Evolutionary conservation across 1,140 invertebrate genomes (phyloP).

Genomic region (Mya arenaria): DNA sequence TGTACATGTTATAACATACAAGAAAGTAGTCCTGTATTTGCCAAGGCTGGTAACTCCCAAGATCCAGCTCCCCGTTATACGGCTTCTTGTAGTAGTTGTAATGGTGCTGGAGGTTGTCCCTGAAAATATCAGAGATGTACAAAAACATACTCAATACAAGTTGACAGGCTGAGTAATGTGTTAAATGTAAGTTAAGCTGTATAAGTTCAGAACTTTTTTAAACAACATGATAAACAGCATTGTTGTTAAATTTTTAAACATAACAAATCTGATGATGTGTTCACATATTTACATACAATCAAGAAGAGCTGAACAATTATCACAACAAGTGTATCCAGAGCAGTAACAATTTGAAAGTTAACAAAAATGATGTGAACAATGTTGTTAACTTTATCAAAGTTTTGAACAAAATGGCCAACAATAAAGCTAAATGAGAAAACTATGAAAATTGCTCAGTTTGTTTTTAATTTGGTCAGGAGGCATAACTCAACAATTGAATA

Average conservation of each 20-base stretch:
- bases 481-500: too few species aligned
- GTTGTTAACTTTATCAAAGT: too few species aligned
- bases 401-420: too few species aligned
- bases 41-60: slow-evolving; percentile 48
- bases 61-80: slow-evolving; percentile 46
- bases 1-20: slow-evolving; percentile 8
- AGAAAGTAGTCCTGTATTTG: slow-evolving; percentile 53
- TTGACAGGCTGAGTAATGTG: neutral
- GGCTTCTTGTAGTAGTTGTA: slow-evolving; percentile 49
- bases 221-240: too few species aligned
- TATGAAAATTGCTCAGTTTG: too few species aligned
- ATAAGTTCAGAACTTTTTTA: neutral
- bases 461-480: too few species aligned
- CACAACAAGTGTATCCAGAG: too few species aligned
- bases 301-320: too few species aligned
- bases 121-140: slow-evolving; percentile 12
- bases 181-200: neutral
- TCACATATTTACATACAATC: neutral
- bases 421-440: too few species aligned
- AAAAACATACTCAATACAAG: neutral
- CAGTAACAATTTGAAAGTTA: too few species aligned
- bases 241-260: neutral
- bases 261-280: neutral
- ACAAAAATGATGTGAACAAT: too few species aligned
- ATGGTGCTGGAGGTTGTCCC: slow-evolving; percentile 42